These are phyloP conservation scores for Gila robusta DNA, from an alignment of 2,797 vertebrate genomes.

Conservation along the genomic window DNA sequence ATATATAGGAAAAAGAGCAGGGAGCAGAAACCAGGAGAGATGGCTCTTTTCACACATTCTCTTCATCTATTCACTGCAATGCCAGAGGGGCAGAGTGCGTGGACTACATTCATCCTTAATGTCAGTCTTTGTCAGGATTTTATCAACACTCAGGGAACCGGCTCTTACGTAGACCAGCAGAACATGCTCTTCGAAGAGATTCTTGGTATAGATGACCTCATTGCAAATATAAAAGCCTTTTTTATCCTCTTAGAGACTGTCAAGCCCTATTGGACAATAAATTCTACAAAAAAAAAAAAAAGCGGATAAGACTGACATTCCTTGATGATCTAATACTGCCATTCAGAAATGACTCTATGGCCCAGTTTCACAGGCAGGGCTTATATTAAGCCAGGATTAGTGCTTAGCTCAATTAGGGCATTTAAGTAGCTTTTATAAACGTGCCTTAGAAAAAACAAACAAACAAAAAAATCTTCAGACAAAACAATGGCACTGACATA, in stretches of 20 bases:
- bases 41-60: conserved; percentile 64
- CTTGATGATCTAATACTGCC: conserved; percentile 39
- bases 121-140: conserved; percentile 68
- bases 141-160: conserved; percentile 66
- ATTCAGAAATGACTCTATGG: conserved; percentile 12
- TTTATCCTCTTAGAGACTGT: conserved; percentile 44
- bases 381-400: too few species aligned
- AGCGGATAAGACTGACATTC: conserved; percentile 54
- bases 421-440: too few species aligned
- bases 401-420: too few species aligned
- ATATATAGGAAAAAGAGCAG: conserved; percentile 28
- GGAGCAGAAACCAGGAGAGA: conserved; percentile 31
- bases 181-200: conserved; percentile 50
- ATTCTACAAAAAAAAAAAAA: conserved; percentile 16
- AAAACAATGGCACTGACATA: too few species aligned
- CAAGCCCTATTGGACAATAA: conserved; percentile 31
- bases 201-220: conserved; percentile 65
- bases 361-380: too few species aligned
- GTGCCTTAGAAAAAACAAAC: too few species aligned
- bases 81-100: conserved; percentile 63
- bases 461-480: too few species aligned
- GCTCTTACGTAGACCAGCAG: conserved; percentile 56
- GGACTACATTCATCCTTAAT: conserved; percentile 71
- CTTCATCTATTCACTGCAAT: conserved; percentile 57
- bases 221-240: conserved; percentile 65